Evolutionary conservation across 2,113 vertebrate genomes (phyloP), one percentile per base, ranked within the genome.

Genomic region (Trachemys scripta): DNA sequence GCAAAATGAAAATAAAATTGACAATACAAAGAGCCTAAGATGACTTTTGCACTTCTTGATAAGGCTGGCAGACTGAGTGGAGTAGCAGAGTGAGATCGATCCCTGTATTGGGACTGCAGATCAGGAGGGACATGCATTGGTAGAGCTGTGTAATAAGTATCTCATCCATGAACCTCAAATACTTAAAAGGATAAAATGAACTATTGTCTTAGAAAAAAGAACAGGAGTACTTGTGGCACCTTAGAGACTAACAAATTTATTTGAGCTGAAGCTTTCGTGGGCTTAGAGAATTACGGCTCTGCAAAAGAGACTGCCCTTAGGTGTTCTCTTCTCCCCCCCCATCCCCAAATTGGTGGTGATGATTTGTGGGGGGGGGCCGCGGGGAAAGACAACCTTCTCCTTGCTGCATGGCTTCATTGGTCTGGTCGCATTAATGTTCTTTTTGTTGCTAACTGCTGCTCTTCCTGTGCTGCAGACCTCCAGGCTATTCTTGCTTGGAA

Each of bases 381-480:
- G 85, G 89, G 53, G 49, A 53, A 13, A n/a, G 13, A 42, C 78
- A 50, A 42, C 56, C 82, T 69, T 42, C 91, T 96, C 54, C 69
- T 94, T 94, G 45, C 16, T 90, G 90, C 54, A 51, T 92, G 50
- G 62, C 42, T 96, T 94, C 83, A 80, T 81, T 25, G 13, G 25
- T 87, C 1, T 38, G 79, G 86, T 50, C n/a, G 83, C 91, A 85
- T 82, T 29, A 76, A 72, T 38, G 10, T 69, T 49, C 91, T 94
- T 9, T 0, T 0, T 87, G 88, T 89, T 94, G 49, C 84, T 3
- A 95, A 80, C 14, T 88, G 42, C 42, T 82, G 6, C 49, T 95
- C 29, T 89, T 10, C 75, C 8, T 72, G 17, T 0, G 27, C 27
- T 0, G 75, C 24, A 82, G 45, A 49, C 57, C 3, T 72, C 82